Conservation (phyloP, 2,113 vertebrate species). For the Cranoglanis bouderius region DNA sequence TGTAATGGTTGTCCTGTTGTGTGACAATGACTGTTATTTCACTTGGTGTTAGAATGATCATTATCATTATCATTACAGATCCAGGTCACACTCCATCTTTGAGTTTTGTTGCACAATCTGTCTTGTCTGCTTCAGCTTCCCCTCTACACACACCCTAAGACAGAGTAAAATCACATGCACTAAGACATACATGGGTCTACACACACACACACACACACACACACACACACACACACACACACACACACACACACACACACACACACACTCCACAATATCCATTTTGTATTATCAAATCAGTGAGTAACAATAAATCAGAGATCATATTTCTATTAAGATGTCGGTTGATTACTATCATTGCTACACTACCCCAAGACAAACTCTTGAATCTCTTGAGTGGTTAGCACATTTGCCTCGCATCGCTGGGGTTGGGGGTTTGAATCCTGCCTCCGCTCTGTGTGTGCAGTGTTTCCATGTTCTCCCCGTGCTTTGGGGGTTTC, state of each 20-base stretch:
- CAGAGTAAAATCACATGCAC: conserved; percentile 19
- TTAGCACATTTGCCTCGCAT: too few species aligned
- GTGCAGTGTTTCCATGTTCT: too few species aligned
- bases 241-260: background rate
- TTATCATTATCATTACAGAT: conserved; percentile 51
- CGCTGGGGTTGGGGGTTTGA: too few species aligned
- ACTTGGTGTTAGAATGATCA: conserved; percentile 31
- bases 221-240: background rate
- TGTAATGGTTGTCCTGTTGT: background rate
- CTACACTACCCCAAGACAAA: background rate
- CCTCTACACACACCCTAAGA: background rate
- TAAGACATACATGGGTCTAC: conserved; percentile 1
- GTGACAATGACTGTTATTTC: conserved; percentile 34
- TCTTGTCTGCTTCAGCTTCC: conserved; percentile 21
- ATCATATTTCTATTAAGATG: background rate
- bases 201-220: background rate
- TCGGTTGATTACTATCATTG: background rate
- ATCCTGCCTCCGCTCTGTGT: too few species aligned
- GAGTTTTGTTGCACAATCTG: conserved; percentile 34
- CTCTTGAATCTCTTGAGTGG: too few species aligned
- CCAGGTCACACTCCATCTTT: conserved; percentile 26
- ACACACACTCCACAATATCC: too few species aligned
- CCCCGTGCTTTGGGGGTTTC: too few species aligned
- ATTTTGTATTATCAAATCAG: background rate
- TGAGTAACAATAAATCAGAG: background rate